A percentile compares a stretch with the other conserved stretches of the same genome.
Conservation (phyloP, 2,797 vertebrate genomes). For the Anguilla pacifica region DNA sequence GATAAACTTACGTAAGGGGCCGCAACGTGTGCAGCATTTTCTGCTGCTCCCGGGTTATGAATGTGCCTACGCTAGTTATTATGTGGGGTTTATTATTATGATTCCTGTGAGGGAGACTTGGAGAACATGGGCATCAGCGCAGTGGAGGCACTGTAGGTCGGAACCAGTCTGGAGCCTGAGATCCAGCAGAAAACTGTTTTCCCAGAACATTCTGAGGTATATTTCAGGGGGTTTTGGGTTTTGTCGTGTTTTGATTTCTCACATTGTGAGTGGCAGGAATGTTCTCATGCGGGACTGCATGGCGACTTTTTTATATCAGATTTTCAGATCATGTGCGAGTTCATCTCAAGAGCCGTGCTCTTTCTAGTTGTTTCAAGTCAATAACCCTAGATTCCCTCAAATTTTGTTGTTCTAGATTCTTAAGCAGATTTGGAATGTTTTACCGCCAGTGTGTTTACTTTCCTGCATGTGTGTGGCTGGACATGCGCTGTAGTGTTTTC, state of each 20-base stretch:
- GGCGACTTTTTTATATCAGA: not conserved
- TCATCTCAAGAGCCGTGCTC: not conserved
- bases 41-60: not conserved
- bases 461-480: constrained; percentile 26
- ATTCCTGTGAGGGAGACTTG: not conserved
- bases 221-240: constrained; percentile 36
- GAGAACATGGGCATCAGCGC: not conserved
- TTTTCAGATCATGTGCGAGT: not conserved
- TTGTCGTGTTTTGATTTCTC: constrained; percentile 24
- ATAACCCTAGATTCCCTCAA: not conserved
- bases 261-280: constrained; percentile 30
- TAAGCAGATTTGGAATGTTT: not conserved
- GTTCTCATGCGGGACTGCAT: not conserved
- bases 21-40: constrained; percentile 25
- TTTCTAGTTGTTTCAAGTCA: not conserved
- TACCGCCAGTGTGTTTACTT: not conserved
- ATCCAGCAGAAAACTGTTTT: constrained; percentile 40
- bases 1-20: not conserved
- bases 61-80: not conserved
- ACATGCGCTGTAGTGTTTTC: constrained; percentile 18
- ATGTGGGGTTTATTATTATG: not conserved
- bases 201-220: constrained; percentile 29
- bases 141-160: constrained; percentile 21
- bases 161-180: constrained; percentile 9
- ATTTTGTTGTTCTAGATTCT: not conserved